Evolutionary conservation across 2,888 invertebrate species (phyloP), one percentile per base, ranked within the genome.

Genomic region (Macrosiphum euphorbiae): DNA sequence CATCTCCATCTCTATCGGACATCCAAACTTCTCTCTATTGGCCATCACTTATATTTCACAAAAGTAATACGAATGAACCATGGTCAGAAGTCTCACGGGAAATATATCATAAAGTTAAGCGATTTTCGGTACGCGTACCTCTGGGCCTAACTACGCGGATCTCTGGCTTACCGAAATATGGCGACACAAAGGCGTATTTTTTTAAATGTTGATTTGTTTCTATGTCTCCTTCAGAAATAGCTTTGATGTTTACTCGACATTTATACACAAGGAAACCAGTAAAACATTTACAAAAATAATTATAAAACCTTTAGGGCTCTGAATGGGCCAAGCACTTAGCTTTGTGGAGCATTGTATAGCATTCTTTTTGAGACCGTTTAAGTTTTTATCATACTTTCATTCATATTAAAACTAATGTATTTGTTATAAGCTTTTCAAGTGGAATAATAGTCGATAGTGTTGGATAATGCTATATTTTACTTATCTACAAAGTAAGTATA

Each of bases 221-320:
- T 35, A 4, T 78, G 7, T 35, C 7, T 78, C 20, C 20, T 35
- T 78, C 7, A 91, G 24, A 86, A 58, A 4, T 28, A 13, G 35
- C 86, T 92, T 92, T 92, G 86, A 92, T 50, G 61, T 92, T 50
- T 61, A 50, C 26, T 35, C 35, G 87, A 87, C 50, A 35, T 47
- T 58, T n/a, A 84, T 86, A 47, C 47, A n/a, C 28, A 58, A 44
- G 13, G 24, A 47, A n/a, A 90, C 35, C 44, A 86, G 47, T 90
- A 26, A 87, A 92, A 87, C 50, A 61, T 87, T 86, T 90, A 88
- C 47, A 58, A 91, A 52, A 92, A 92, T 85, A 91, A 85, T 91
- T 85, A 85, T 52, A 91, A 55, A 85, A 85, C n/a, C 84, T 28
- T 91, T 85, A 55, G 11, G 3, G 44, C n/a, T 91, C 24, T 13